These are phyloP conservation scores for Noctua pronuba DNA, from an alignment of 2,888 invertebrate genomes.

Conservation along the genomic window DNA sequence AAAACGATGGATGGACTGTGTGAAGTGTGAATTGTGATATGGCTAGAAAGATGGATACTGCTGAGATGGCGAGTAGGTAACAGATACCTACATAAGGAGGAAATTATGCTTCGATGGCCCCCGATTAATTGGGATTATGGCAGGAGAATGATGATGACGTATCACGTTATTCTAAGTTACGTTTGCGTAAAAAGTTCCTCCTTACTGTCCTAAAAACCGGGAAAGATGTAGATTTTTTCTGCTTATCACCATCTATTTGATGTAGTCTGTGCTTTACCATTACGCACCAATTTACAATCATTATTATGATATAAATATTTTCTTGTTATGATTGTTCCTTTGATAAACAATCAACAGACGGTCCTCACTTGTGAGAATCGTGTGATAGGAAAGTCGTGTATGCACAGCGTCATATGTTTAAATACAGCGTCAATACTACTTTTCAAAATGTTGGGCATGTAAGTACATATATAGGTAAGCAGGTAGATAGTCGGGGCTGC, in stretches of 20 bases:
- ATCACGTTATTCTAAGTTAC: neutral
- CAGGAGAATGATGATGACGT: neutral
- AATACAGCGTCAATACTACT: slow-evolving; percentile 16
- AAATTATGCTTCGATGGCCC: neutral
- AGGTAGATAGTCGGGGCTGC: no score
- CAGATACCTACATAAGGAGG: no score
- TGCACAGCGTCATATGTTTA: neutral
- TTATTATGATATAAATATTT: slow-evolving; percentile 6
- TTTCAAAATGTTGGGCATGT: slow-evolving; percentile 48
- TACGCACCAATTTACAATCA: neutral
- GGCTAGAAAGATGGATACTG: neutral
- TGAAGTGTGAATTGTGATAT: neutral
- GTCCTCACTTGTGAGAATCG: slow-evolving; percentile 12
- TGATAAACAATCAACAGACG: slow-evolving; percentile 13
- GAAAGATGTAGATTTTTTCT: slow-evolving; percentile 1
- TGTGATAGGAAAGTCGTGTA: slow-evolving; percentile 16
- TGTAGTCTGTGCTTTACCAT: slow-evolving; percentile 24
- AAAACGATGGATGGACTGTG: neutral
- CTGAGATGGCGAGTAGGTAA: neutral
- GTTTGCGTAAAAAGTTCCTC: neutral
- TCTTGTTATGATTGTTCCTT: slow-evolving; percentile 15
- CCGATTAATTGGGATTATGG: neutral
- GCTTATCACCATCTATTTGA: neutral
- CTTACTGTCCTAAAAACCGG: neutral
- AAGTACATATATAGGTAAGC: slow-evolving; percentile 17